These are phyloP conservation scores for Pediacus dermestoides DNA, from an alignment of 2,888 invertebrate species.

Conservation along the genomic window DNA sequence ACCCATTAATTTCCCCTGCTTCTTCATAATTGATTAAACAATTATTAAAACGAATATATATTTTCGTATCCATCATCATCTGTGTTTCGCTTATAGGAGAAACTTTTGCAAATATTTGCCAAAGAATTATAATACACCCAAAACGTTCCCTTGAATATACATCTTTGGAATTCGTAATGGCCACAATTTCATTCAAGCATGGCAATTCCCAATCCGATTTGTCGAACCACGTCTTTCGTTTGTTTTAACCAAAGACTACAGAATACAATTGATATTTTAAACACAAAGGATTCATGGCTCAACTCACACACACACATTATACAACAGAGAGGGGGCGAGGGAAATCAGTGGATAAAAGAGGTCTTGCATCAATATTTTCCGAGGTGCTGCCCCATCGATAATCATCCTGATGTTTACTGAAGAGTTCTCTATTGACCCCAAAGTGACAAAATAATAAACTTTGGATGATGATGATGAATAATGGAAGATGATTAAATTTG, in stretches of 20 bases:
- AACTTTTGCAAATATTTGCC: conserved; percentile 29
- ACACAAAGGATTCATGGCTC: conserved; percentile 31
- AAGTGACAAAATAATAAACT: too few species aligned
- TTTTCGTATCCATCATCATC: conserved; percentile 9
- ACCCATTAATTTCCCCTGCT: too few species aligned
- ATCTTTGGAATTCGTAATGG: conserved; percentile 26
- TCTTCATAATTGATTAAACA: conserved; percentile 5
- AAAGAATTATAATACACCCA: conserved; percentile 27
- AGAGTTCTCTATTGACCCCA: too few species aligned
- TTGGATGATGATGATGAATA: too few species aligned
- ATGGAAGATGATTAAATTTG: too few species aligned
- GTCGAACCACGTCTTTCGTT: conserved; percentile 40
- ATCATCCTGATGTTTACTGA: too few species aligned
- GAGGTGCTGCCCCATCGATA: too few species aligned
- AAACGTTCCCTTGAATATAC: conserved; percentile 32
- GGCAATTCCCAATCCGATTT: conserved; percentile 42
- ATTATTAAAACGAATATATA: conserved; percentile 5
- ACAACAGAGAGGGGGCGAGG: too few species aligned
- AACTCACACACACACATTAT: too few species aligned
- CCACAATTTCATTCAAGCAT: conserved; percentile 18
- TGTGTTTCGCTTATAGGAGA: too few species aligned
- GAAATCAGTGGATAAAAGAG: too few species aligned
- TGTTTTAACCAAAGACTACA: conserved; percentile 38
- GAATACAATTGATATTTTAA: conserved; percentile 35
- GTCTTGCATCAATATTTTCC: conserved; percentile 32